phyloP scores from a whole-genome alignment of 1,140 invertebrate genomes.

The Homarus americanus region DNA sequence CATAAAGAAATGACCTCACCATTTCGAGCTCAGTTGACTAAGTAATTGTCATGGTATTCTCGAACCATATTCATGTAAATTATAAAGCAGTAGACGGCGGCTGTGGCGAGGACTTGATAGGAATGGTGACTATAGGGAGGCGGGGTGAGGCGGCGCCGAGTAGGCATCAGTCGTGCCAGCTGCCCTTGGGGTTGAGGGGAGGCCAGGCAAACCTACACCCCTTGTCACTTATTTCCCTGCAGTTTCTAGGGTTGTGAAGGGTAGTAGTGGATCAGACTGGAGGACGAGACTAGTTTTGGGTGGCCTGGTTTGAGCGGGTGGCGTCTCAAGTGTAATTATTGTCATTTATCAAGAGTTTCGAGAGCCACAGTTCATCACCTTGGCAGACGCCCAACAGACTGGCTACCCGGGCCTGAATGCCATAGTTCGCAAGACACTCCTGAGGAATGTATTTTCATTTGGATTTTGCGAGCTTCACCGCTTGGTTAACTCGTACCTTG shows the following conservation, averaged over 20 bases:
- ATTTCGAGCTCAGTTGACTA: background rate
- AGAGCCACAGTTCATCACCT: conserved; percentile 71
- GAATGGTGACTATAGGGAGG: conserved; percentile 23
- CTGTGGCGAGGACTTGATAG: conserved; percentile 28
- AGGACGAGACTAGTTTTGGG: conserved; percentile 28
- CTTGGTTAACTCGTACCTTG: background rate
- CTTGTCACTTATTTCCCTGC: background rate
- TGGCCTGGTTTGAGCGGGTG: conserved; percentile 48
- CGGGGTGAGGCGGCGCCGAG: conserved; percentile 25
- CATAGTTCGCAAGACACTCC: conserved; percentile 16
- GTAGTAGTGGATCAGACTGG: background rate
- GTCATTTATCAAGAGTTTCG: conserved; percentile 69
- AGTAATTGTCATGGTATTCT: conserved; percentile 21
- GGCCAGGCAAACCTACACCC: background rate
- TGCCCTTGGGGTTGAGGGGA: conserved; percentile 52
- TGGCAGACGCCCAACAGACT: conserved; percentile 69
- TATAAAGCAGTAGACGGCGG: background rate
- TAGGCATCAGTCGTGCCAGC: conserved; percentile 51
- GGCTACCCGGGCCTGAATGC: conserved; percentile 46
- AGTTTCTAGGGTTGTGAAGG: background rate
- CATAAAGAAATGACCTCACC: background rate
- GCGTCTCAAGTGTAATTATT: conserved; percentile 68
- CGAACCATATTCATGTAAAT: background rate
- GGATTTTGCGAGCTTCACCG: background rate
- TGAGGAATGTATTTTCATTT: background rate